Evolutionary conservation across 2,113 vertebrate species (phyloP).

Genomic region (Cyrtonyx montezumae): DNA sequence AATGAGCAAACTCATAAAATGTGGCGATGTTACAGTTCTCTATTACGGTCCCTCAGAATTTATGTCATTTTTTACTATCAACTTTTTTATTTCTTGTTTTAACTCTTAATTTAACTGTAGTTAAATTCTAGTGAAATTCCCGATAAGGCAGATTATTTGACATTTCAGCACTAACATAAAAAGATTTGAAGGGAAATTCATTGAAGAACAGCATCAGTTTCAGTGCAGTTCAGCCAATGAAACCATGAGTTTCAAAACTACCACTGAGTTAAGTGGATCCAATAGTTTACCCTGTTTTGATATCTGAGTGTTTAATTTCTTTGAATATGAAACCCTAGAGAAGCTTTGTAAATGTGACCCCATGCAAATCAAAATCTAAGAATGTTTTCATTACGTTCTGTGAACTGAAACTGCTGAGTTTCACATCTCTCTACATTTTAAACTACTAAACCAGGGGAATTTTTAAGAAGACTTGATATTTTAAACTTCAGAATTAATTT

Average conservation of each 20-base stretch:
- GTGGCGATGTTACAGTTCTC: background rate
- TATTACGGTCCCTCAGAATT: slow-evolving; percentile 17
- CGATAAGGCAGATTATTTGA: background rate
- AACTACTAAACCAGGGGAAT: background rate
- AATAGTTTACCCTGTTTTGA: slow-evolving; percentile 9
- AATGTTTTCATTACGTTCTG: slow-evolving; percentile 29
- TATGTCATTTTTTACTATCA: slow-evolving; percentile 13
- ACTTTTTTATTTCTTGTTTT: slow-evolving; percentile 47
- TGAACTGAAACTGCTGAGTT: slow-evolving; percentile 65
- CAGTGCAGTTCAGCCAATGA: slow-evolving; percentile 12
- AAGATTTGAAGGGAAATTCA: slow-evolving; percentile 34
- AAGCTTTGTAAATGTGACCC: slow-evolving; percentile 24
- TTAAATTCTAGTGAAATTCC: background rate
- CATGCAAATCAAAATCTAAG: slow-evolving; percentile 64
- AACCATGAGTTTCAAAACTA: slow-evolving; percentile 14
- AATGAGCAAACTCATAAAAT: slow-evolving; percentile 54
- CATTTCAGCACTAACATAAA: background rate
- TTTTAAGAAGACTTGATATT: slow-evolving; percentile 11
- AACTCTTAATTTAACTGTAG: slow-evolving; percentile 17
- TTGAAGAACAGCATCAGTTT: background rate
- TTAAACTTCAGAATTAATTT: background rate
- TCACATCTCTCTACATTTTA: slow-evolving; percentile 56
- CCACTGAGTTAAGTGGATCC: background rate
- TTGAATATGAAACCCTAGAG: slow-evolving; percentile 32
- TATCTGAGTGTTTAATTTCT: background rate